Evolutionary conservation across 2,888 invertebrate genomes (phyloP).

Genomic region (Eupithecia subfuscata): DNA sequence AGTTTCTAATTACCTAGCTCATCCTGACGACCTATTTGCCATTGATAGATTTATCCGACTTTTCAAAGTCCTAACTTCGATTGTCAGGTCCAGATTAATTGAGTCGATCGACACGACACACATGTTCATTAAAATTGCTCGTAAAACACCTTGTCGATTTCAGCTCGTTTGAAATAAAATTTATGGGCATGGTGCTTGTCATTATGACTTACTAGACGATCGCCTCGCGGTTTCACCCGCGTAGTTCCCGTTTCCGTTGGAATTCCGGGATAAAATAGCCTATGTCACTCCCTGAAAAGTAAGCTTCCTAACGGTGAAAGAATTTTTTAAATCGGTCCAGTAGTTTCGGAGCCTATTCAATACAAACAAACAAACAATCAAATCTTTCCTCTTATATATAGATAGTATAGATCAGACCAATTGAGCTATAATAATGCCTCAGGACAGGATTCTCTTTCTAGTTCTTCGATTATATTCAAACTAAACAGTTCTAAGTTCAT

Average conservation of each 20-base stretch:
- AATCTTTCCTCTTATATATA: too few species aligned
- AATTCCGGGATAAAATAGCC: too few species aligned
- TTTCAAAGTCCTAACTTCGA: background rate
- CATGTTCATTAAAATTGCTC: background rate
- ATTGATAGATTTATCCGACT: conserved; percentile 5
- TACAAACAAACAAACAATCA: too few species aligned
- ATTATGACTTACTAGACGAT: conserved; percentile 1
- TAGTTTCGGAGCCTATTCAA: too few species aligned
- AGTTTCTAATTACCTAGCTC: conserved; percentile 23
- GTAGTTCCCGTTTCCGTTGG: too few species aligned
- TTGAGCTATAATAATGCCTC: background rate
- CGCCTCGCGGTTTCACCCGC: too few species aligned
- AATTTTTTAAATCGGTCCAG: too few species aligned
- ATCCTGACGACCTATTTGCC: conserved; percentile 15
- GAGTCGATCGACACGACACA: background rate
- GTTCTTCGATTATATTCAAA: background rate
- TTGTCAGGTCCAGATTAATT: background rate
- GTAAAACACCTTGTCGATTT: background rate
- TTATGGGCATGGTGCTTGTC: background rate
- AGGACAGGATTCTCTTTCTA: background rate
- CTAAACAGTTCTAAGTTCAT: background rate
- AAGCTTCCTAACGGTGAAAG: too few species aligned
- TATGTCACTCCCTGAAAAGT: too few species aligned
- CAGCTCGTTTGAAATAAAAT: background rate
- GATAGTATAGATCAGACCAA: too few species aligned